Conservation (phyloP, 2,888 invertebrate species). For the Aphrophora alni region DNA sequence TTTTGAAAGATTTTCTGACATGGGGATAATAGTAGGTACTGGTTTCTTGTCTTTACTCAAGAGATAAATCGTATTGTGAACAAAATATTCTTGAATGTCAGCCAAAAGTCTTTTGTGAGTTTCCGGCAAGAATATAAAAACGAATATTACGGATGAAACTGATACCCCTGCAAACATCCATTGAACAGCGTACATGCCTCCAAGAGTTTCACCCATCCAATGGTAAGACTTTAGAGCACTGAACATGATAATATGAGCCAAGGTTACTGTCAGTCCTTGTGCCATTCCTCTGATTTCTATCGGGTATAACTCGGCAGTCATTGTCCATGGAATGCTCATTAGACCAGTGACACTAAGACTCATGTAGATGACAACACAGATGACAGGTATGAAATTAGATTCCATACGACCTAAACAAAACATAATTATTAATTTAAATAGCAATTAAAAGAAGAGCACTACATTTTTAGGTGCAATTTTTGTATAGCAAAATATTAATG, state of each 20-base stretch:
- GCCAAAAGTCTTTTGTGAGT: conserved; percentile 51
- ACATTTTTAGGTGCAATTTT: no score
- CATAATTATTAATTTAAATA: neutral
- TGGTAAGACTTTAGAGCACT: conserved; percentile 62
- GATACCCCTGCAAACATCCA: conserved; percentile 64
- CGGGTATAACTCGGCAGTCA: conserved; percentile 69
- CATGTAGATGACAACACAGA: conserved; percentile 63
- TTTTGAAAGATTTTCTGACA: neutral
- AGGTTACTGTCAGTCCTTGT: conserved; percentile 64
- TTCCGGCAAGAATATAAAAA: conserved; percentile 53
- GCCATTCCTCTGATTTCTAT: conserved; percentile 66
- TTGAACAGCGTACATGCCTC: conserved; percentile 62
- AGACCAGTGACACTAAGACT: conserved; percentile 66
- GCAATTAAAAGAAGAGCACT: no score
- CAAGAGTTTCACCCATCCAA: conserved; percentile 53
- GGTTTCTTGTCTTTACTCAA: conserved; percentile 55
- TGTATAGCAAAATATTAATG: no score
- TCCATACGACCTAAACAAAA: conserved; percentile 41
- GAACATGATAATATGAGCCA: conserved; percentile 66
- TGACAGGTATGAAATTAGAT: conserved; percentile 54
- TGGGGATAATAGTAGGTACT: neutral
- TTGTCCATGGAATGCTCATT: conserved; percentile 69
- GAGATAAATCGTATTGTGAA: conserved; percentile 47
- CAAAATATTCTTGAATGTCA: conserved; percentile 53
- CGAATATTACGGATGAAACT: conserved; percentile 52